Percentiles rank a stretch among this genome's conserved stretches.
phyloP scores from a whole-genome alignment of 2,888 invertebrate species.

The Troglohyphantes excavatus region DNA sequence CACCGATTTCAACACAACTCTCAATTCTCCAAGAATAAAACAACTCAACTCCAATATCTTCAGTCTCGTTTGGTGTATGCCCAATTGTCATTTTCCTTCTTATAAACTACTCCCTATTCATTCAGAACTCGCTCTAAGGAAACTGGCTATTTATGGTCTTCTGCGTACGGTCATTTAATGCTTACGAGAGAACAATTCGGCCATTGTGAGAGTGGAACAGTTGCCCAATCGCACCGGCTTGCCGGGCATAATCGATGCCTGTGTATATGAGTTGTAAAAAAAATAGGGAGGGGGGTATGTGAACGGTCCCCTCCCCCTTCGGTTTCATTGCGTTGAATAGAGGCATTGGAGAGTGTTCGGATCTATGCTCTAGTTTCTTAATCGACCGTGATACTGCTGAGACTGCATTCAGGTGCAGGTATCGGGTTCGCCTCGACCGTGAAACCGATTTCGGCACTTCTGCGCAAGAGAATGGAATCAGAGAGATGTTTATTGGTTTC shows the following conservation, averaged over 20 bases:
- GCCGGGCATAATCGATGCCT: background rate
- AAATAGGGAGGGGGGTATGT: background rate
- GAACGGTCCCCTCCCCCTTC: background rate
- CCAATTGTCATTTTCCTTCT: too few species aligned
- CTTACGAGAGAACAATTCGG: background rate
- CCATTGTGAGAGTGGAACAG: background rate
- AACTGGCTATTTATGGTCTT: background rate
- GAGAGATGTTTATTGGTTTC: constrained; percentile 55
- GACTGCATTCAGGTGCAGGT: background rate
- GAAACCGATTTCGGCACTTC: constrained; percentile 47
- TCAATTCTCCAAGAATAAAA: too few species aligned
- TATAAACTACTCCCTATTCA: background rate
- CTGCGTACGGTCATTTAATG: background rate
- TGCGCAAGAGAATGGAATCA: constrained; percentile 21
- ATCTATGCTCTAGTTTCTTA: constrained; percentile 66
- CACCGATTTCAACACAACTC: too few species aligned
- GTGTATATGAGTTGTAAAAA: background rate
- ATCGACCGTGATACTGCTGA: constrained; percentile 46
- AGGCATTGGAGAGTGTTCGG: constrained; percentile 31
- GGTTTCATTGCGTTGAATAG: constrained; percentile 16
- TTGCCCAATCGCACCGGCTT: background rate
- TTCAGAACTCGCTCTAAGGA: background rate
- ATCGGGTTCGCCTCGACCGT: background rate
- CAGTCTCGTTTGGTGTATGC: too few species aligned
- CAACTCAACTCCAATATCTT: too few species aligned